These are phyloP conservation scores for Eulemur mongoz DNA, from an alignment of 2,797 vertebrate species.

Conservation along the genomic window DNA sequence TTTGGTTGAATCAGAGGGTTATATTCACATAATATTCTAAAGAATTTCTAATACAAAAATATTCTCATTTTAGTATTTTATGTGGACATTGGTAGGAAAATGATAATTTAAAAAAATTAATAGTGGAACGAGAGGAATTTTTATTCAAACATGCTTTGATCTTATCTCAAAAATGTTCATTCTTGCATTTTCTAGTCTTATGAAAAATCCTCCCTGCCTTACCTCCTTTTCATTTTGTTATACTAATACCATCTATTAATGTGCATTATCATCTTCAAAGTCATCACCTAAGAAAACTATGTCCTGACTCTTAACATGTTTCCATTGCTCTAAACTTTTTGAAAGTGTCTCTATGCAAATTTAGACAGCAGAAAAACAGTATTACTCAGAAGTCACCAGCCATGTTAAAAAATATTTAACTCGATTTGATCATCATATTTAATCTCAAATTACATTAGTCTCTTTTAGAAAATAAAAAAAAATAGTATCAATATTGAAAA, in stretches of 20 bases:
- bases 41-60: neutral
- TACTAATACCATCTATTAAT: neutral
- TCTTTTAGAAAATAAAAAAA: neutral
- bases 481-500: neutral
- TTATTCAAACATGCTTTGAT: neutral
- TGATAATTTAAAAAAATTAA: neutral
- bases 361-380: neutral
- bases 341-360: neutral
- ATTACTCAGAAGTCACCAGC: conserved; percentile 1
- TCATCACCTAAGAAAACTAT: conserved; percentile 9
- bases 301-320: neutral
- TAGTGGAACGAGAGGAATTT: neutral
- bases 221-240: neutral
- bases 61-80: neutral
- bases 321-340: neutral
- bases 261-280: neutral
- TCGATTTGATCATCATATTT: neutral
- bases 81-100: neutral
- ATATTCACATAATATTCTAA: neutral
- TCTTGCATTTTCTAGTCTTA: neutral
- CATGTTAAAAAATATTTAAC: neutral
- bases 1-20: neutral
- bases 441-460: neutral
- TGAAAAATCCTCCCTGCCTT: neutral
- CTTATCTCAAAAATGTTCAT: neutral